Conservation (phyloP, 1,140 invertebrate species). For the Sycophaga agraensis region DNA sequence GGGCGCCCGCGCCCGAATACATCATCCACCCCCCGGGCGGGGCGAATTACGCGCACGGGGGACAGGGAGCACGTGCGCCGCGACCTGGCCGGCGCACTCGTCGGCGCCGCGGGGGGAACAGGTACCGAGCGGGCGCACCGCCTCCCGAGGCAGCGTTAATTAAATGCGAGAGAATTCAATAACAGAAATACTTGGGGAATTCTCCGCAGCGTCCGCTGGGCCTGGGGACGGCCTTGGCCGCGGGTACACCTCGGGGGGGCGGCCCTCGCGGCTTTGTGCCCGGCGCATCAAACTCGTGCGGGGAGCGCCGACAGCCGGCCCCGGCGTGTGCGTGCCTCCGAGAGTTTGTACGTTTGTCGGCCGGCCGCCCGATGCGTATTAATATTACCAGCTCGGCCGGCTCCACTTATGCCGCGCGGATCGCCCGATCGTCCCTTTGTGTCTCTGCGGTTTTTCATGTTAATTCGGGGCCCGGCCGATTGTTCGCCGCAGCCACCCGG, state of each 20-base stretch:
- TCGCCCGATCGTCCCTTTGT: background rate
- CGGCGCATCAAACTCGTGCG: too few relatives aligned
- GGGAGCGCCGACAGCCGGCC: too few relatives aligned
- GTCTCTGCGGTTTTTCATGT: slow-evolving; percentile 26
- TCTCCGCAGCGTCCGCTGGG: slow-evolving; percentile 7
- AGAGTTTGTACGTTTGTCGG: too few relatives aligned
- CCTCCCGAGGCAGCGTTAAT: slow-evolving; percentile 29
- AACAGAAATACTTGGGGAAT: slow-evolving; percentile 32
- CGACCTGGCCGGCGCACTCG: background rate
- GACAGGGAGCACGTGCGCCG: too few relatives aligned
- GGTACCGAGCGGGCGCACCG: background rate
- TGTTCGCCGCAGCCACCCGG: slow-evolving; percentile 12
- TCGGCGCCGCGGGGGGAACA: background rate
- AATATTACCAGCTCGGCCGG: too few relatives aligned
- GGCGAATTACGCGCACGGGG: too few relatives aligned
- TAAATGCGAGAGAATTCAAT: slow-evolving; percentile 32
- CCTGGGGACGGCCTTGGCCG: background rate
- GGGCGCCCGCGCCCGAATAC: slow-evolving; percentile 22
- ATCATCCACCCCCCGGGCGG: background rate
- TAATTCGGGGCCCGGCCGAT: slow-evolving; percentile 2
- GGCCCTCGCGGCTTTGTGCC: too few relatives aligned
- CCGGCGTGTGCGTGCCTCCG: too few relatives aligned
- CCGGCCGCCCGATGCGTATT: slow-evolving; percentile 8
- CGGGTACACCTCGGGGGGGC: too few relatives aligned
- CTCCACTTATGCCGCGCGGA: background rate